phyloP scores from a whole-genome alignment of 1,140 invertebrate species.

The Papilio machaon region DNA sequence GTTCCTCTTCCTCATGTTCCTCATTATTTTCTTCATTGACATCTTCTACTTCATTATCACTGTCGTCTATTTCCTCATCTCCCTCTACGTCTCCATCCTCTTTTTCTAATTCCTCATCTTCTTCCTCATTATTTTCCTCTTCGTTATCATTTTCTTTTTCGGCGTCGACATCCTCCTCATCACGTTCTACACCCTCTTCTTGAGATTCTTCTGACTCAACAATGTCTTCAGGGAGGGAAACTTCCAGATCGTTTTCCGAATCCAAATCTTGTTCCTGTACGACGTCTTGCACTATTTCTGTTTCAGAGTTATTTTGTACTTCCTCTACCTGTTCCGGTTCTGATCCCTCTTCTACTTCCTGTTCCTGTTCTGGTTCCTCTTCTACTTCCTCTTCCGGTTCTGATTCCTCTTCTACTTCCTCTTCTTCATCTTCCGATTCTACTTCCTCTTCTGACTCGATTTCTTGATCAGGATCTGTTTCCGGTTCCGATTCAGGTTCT shows the following conservation, averaged over 20 bases:
- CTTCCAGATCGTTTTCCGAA: constrained; percentile 30
- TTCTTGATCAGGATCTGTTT: constrained; percentile 52
- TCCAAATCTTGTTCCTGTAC: constrained; percentile 37
- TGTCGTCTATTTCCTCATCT: constrained; percentile 15
- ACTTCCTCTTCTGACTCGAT: constrained; percentile 48
- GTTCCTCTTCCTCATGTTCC: constrained; percentile 37
- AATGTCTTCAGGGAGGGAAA: background rate
- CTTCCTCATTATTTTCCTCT: constrained; percentile 36
- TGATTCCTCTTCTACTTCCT: constrained; percentile 47
- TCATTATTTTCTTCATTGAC: constrained; percentile 7
- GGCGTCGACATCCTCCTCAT: constrained; percentile 9
- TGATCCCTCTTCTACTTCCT: constrained; percentile 34
- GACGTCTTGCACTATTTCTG: constrained; percentile 36
- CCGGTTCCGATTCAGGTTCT: constrained; percentile 54
- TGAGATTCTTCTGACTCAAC: constrained; percentile 36
- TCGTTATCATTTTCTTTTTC: constrained; percentile 40
- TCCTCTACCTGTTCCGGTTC: background rate
- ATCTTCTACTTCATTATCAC: constrained; percentile 29
- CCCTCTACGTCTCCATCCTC: constrained; percentile 13
- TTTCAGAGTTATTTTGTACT: too few relatives aligned
- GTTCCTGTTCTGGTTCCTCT: constrained; percentile 43
- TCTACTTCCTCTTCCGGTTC: constrained; percentile 50
- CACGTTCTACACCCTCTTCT: constrained; percentile 36
- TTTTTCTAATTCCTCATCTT: constrained; percentile 33
- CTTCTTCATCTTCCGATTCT: constrained; percentile 47